Percentiles rank a stretch among this genome's conserved stretches.
These are phyloP conservation scores for Brachyistius frenatus DNA, from an alignment of 2,113 vertebrate genomes.

Conservation along the genomic window DNA sequence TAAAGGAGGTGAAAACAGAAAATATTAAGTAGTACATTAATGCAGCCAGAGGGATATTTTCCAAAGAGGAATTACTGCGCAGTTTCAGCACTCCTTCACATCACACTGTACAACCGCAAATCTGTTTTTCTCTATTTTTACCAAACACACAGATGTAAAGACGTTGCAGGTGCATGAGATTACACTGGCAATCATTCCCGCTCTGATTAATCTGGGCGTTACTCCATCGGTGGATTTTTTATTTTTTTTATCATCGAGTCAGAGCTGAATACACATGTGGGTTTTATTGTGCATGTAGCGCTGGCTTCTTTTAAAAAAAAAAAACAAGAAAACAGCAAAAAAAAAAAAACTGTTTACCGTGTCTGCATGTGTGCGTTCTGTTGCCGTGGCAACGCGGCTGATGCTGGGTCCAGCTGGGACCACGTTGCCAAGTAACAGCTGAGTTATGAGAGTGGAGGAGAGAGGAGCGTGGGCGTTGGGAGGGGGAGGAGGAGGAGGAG, in stretches of 20 bases:
- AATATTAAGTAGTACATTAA: slow-evolving; percentile 30
- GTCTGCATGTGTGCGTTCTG: slow-evolving; percentile 68
- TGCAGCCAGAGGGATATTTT: slow-evolving; percentile 35
- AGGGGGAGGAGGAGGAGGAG: slow-evolving; percentile 45
- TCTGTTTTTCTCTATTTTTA: slow-evolving; percentile 15
- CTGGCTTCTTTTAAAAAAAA: slow-evolving; percentile 29
- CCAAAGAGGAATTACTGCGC: slow-evolving; percentile 16
- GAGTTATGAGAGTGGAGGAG: slow-evolving; percentile 80
- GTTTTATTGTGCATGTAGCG: slow-evolving; percentile 35
- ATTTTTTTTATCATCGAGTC: background rate
- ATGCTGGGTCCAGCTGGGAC: slow-evolving; percentile 82
- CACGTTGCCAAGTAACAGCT: slow-evolving; percentile 86
- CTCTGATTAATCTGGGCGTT: slow-evolving; percentile 23
- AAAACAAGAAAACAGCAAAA: slow-evolving; percentile 23
- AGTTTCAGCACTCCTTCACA: slow-evolving; percentile 47
- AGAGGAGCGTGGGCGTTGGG: slow-evolving; percentile 64
- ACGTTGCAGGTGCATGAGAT: slow-evolving; percentile 61
- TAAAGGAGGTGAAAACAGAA: slow-evolving; percentile 25
- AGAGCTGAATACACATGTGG: slow-evolving; percentile 44
- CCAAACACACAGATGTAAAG: slow-evolving; percentile 36
- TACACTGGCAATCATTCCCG: slow-evolving; percentile 7
- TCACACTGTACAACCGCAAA: slow-evolving; percentile 4
- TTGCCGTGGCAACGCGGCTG: slow-evolving; percentile 77
- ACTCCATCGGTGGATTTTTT: slow-evolving; percentile 37
- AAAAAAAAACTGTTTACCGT: slow-evolving; percentile 68